Evolutionary conservation across 2,888 invertebrate genomes (phyloP), one percentile per base, ranked within the genome.

Genomic region (Dasysyrphus albostriatus): DNA sequence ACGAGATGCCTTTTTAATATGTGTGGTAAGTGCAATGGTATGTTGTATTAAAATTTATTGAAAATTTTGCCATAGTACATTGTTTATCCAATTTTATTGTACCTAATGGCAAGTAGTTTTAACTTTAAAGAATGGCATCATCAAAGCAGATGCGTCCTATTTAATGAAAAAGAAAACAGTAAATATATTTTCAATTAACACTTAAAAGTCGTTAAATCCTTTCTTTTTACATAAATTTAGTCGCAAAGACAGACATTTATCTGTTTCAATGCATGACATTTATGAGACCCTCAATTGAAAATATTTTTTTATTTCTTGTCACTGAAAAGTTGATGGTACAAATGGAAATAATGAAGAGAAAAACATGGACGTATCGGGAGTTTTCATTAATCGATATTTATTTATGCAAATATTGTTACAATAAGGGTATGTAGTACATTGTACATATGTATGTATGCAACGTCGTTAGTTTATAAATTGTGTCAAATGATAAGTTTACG

Each of bases 41-140:
- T 61, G 61, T 61, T 61, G 42, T 61, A 8, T n/a, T 39, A 14
- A 42, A 61, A 61, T 61, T 61, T 61, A 61, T 61, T 61, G 24
- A 5, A 61, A 61, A 59, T 39, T 61, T 61, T 24, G 39, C 24
- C 24, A 39, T 8, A 24, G 42, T 61, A 7, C 61, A 61, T 61
- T 61, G 19, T 39, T 24, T 39, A 8, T 61, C 3, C 24, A 37
- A 39, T 32, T 32, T 32, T 44, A 65, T n/a, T 65, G n/a, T 6
- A 7, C 37, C 19, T 7, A 5, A 32, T 32, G 32, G 24, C 3
- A 16, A 16, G 12, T 51, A 54, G 7, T 29, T 51, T 51, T 51
- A 12, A 24, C 14, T 51, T 6, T 51, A 14, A 51, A 51, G 24
- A 54, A 7, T 54, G 1, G 1, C 14, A n/a, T 29, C 3, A 7